phyloP scores from a whole-genome alignment of 2,797 vertebrate genomes.

The Sebastes flavidus region DNA sequence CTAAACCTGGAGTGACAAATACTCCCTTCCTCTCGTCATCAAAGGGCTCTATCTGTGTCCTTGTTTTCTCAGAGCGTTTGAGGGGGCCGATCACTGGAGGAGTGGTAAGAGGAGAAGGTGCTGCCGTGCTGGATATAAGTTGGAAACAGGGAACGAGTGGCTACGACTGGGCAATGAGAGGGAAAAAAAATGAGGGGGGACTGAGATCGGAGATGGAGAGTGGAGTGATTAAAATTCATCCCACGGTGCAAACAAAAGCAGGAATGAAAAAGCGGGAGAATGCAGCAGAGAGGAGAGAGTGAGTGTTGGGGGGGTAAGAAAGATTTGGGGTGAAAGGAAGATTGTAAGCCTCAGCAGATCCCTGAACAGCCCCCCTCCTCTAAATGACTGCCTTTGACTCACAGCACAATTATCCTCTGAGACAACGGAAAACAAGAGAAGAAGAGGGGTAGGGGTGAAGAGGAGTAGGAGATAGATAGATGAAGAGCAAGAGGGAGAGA shows the following conservation, averaged over 20 bases:
- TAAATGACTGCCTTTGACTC: conserved; percentile 83
- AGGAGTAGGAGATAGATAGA: conserved; percentile 66
- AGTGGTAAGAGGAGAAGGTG: conserved; percentile 26
- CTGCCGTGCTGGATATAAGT: conserved; percentile 32
- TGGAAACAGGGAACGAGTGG: conserved; percentile 30
- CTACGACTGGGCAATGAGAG: conserved; percentile 12
- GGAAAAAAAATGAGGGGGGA: conserved; percentile 11
- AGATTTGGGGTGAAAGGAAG: conserved; percentile 81
- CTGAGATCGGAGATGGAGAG: conserved; percentile 65
- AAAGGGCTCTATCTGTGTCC: conserved; percentile 35
- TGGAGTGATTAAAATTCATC: conserved; percentile 86
- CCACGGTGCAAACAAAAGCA: conserved; percentile 85
- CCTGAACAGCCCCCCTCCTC: conserved; percentile 55
- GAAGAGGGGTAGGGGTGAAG: conserved; percentile 30
- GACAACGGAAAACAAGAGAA: conserved; percentile 67
- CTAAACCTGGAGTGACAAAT: conserved; percentile 58
- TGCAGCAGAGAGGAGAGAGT: conserved; percentile 66
- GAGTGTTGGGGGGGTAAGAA: conserved; percentile 52
- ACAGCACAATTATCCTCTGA: conserved; percentile 76
- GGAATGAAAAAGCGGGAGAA: conserved; percentile 79
- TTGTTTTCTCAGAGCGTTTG: conserved; percentile 20
- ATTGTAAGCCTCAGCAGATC: conserved; percentile 80
- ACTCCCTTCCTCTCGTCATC: conserved; percentile 37
- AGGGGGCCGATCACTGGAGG: conserved; percentile 6
- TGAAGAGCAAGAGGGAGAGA: conserved; percentile 52